Base-by-base conservation (phyloP, 2,888 invertebrate genomes). In the Apotomis betuletana region DNA sequence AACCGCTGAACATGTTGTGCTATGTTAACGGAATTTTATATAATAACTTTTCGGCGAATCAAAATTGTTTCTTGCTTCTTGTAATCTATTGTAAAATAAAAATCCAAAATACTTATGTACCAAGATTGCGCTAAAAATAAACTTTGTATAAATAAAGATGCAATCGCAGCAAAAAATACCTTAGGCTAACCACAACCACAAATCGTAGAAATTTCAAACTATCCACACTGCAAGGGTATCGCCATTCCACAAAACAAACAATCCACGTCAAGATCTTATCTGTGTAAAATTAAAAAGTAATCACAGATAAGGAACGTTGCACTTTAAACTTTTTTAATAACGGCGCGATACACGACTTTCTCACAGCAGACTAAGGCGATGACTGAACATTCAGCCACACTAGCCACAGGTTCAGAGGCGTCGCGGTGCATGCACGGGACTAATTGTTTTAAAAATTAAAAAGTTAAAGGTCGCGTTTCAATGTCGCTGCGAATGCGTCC, bases 171-270 rank as follows among this genome's bases (percentile, higher is more conserved):
- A 77, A 79, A 83, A 57, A 84, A 80, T 85, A 86, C 85, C 84
- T 86, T 79, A 79, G 78, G 75, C 82, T 77, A 38, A 72, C 67
- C 68, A 27, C 68, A 83, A 88, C 90, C 89, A 80, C 90, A 88
- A 85, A 85, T 84, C 85, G 75, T 84, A 83, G 85, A 86, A 87
- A 87, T 83, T 76, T 73, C 76, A 79, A 75, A 81, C 86, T 87
- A 89, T 88, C 86, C 83, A 77, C 82, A 85, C 87, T 83, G 83
- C 85, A 87, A 83, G 83, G 76, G 27, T 80, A 82, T 80, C 86
- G 87, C 83, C 86, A 85, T 85, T 85, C 81, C 86, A 88, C 87
- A 83, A 86, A 87, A 87, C 87, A 90, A 90, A 89, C 85, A 85
- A 54, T 57, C 58, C 79, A 83, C 84, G 84, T 83, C 82, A 83